phyloP scores from a whole-genome alignment of 2,888 invertebrate genomes.

The Lochmaea crataegi region DNA sequence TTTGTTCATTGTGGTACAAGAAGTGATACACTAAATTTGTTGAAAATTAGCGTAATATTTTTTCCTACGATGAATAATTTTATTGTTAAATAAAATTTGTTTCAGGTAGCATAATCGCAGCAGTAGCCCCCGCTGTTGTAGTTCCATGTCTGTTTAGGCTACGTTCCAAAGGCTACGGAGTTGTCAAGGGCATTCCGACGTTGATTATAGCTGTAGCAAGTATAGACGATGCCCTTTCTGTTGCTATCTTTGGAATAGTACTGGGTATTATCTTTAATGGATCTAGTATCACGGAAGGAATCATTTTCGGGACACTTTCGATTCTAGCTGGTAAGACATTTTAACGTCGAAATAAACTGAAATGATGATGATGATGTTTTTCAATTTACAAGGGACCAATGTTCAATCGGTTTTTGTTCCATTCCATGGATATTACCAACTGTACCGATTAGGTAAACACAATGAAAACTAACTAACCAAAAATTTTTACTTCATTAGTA shows the following conservation, averaged over 20 bases:
- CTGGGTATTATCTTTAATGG: constrained; percentile 88
- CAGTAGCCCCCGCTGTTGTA: constrained; percentile 96
- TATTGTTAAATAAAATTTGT: not conserved
- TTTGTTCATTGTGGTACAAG: too few relatives aligned
- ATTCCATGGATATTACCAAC: too few relatives aligned
- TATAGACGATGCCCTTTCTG: constrained; percentile 95
- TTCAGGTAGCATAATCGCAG: constrained; percentile 81
- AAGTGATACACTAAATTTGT: too few relatives aligned
- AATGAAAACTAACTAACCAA: too few relatives aligned
- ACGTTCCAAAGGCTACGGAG: constrained; percentile 88
- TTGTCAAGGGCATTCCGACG: constrained; percentile 95
- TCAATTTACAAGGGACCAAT: too few relatives aligned
- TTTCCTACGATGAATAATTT: too few relatives aligned
- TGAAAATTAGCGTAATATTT: too few relatives aligned
- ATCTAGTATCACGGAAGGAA: constrained; percentile 77
- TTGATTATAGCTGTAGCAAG: constrained; percentile 95
- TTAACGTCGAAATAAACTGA: not conserved
- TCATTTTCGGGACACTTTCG: constrained; percentile 82
- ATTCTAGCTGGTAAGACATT: constrained; percentile 73
- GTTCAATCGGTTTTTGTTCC: too few relatives aligned
- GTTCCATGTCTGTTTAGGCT: constrained; percentile 92
- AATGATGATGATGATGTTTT: not conserved
- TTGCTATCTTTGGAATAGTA: constrained; percentile 91
- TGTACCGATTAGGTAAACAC: too few relatives aligned
- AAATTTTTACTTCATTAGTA: too few relatives aligned